Conservation (phyloP, 2,113 vertebrate species). For the Petaurus breviceps region DNA sequence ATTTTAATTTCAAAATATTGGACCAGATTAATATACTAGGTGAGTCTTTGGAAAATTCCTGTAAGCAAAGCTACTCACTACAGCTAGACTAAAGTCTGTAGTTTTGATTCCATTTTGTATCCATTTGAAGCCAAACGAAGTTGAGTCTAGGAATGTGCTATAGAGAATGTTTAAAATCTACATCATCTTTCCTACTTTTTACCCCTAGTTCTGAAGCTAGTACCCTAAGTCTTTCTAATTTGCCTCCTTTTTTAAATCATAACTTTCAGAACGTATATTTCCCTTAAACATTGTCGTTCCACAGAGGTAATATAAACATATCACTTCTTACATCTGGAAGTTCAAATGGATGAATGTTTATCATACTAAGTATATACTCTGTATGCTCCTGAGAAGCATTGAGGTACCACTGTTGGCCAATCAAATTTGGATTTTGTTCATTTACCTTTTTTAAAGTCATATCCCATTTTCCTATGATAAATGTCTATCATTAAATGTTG, state of each 20-base stretch:
- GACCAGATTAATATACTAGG: constrained; percentile 31
- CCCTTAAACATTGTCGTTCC: constrained; percentile 10
- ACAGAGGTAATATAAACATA: constrained; percentile 16
- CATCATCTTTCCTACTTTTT: not conserved
- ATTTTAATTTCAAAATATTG: constrained; percentile 51
- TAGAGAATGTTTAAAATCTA: not conserved
- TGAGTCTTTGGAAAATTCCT: constrained; percentile 1
- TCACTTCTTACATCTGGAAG: not conserved
- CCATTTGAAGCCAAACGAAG: not conserved
- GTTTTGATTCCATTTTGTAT: constrained; percentile 1
- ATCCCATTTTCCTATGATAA: constrained; percentile 36
- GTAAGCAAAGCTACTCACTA: constrained; percentile 36
- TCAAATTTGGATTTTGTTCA: constrained; percentile 21
- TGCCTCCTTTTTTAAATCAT: constrained; percentile 24
- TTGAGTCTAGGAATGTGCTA: not conserved
- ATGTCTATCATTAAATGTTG: constrained; percentile 9
- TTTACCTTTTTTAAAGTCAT: constrained; percentile 9
- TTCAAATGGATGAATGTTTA: not conserved
- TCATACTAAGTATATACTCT: not conserved
- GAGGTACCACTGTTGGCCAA: constrained; percentile 13
- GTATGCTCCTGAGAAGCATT: constrained; percentile 5
- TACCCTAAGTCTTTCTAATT: constrained; percentile 19
- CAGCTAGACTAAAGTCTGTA: constrained; percentile 29
- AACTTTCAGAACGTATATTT: constrained; percentile 6
- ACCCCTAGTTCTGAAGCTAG: not conserved